Conservation (phyloP, 2,888 invertebrate species). For the Acholoe squamosa region DNA sequence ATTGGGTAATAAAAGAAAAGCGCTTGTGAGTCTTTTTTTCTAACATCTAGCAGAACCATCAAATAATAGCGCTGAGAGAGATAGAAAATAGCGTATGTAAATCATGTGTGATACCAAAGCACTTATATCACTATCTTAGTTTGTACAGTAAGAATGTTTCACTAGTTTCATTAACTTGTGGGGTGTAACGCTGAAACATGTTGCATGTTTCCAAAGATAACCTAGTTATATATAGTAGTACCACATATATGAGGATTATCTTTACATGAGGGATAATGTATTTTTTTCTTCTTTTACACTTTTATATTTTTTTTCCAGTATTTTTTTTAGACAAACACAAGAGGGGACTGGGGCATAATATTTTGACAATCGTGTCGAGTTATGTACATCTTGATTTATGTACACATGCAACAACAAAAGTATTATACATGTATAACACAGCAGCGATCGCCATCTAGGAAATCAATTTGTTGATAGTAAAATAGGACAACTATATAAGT, state of each 20-base stretch:
- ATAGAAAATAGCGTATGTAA: background rate
- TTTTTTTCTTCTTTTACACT: conserved; percentile 37
- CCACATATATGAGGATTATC: conserved; percentile 41
- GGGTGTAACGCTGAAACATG: background rate
- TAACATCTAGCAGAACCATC: no score
- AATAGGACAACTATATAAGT: conserved; percentile 3
- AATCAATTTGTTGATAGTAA: background rate
- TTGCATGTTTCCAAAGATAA: background rate
- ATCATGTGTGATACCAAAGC: background rate
- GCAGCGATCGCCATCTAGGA: conserved; percentile 23
- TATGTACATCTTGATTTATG: conserved; percentile 30
- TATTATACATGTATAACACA: background rate
- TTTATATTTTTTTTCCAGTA: conserved; percentile 19
- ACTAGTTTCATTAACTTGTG: background rate
- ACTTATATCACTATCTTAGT: background rate
- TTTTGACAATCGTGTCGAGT: background rate
- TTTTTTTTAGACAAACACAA: conserved; percentile 27
- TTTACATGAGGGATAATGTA: background rate
- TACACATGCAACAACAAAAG: conserved; percentile 53
- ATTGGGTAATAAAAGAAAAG: background rate
- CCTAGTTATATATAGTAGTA: background rate
- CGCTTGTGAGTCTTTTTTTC: no score
- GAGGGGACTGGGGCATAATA: background rate
- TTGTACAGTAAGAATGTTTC: conserved; percentile 5
- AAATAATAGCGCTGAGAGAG: background rate